Evolutionary conservation across 2,888 invertebrate genomes (phyloP), one percentile per base, ranked within the genome.

Genomic region (Drosophila nigricruria): DNA sequence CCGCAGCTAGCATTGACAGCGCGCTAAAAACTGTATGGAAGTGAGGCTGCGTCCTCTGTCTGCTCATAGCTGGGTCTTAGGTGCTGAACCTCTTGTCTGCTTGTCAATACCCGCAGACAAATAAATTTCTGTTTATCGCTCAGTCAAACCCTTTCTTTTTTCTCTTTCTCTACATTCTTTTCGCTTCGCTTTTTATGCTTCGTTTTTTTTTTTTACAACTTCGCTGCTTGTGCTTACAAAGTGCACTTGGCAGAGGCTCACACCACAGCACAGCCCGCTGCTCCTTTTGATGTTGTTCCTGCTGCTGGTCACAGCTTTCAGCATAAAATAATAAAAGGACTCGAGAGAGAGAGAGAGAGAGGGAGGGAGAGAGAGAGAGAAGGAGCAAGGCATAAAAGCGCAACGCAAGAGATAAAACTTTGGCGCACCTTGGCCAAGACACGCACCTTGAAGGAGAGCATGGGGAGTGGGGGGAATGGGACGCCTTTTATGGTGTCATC

Each of bases 71-170:
- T 8, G 14, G 27, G 36, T 52, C n/a, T 27, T 18, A 42, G 30
- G 47, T 38, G 30, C 27, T 47, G 56, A 27, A 67, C 66, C 69
- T 49, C 49, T 49, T 81, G 70, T 62, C 60, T 43, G 74, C 84
- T 84, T 85, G 85, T 85, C 85, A 85, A 85, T 87, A 85, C 87
- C 85, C 85, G 85, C 87, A 85, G 82, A 85, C 87, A 87, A 87
- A 87, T 85, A 85, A 85, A 85, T 85, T 85, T 85, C 75, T 60
- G 81, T 87, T 85, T 85, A 85, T 85, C 87, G 82, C 81, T 67
- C 69, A 77, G 79, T 73, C 81, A 82, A 74, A 72, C 83, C 79
- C 73, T 84, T 81, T 74, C 66, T 64, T 66, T 63, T 49, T 16
- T 34, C 30, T 23, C 25, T 34, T 61, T 2, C 30, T 30, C 42